Evolutionary conservation across 2,888 invertebrate genomes (phyloP).

Genomic region (Parascotia fuliginaria): DNA sequence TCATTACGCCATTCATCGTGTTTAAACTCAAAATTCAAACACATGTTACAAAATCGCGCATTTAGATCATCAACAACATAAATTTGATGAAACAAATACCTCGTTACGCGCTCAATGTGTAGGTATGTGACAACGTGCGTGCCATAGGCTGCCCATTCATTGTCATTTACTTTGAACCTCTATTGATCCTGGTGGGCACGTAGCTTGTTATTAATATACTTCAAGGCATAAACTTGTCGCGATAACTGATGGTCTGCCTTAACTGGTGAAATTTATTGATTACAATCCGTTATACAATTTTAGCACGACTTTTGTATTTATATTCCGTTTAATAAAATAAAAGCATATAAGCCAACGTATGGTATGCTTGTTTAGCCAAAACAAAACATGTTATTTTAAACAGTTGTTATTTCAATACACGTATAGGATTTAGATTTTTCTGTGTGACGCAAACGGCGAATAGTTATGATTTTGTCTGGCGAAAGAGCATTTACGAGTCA

Average conservation of each 20-base stretch:
- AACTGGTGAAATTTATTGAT: constrained; percentile 4
- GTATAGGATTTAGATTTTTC: too few species aligned
- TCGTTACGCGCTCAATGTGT: constrained; percentile 35
- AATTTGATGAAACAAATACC: constrained; percentile 47
- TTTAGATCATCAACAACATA: constrained; percentile 44
- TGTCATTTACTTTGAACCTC: constrained; percentile 74
- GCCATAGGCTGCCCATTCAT: constrained; percentile 59
- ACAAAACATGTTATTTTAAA: too few species aligned
- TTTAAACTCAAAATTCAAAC: constrained; percentile 35
- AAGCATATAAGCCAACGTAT: too few species aligned
- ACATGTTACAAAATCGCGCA: constrained; percentile 34
- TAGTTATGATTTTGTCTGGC: too few species aligned
- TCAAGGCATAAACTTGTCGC: constrained; percentile 51
- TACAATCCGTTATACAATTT: too few species aligned
- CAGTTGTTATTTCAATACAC: too few species aligned
- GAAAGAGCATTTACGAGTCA: too few species aligned
- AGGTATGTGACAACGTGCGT: constrained; percentile 35
- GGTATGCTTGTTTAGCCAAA: too few species aligned
- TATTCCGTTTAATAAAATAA: too few species aligned
- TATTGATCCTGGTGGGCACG: constrained; percentile 68
- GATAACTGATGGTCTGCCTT: constrained; percentile 28
- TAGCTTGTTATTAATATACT: constrained; percentile 50
- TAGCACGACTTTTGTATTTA: too few species aligned
- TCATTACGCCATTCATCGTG: constrained; percentile 29
- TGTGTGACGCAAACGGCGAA: too few species aligned